Percentiles rank a stretch among this genome's conserved stretches.
These are phyloP conservation scores for Diadophis punctatus DNA, from an alignment of 2,113 vertebrate species.

Conservation along the genomic window DNA sequence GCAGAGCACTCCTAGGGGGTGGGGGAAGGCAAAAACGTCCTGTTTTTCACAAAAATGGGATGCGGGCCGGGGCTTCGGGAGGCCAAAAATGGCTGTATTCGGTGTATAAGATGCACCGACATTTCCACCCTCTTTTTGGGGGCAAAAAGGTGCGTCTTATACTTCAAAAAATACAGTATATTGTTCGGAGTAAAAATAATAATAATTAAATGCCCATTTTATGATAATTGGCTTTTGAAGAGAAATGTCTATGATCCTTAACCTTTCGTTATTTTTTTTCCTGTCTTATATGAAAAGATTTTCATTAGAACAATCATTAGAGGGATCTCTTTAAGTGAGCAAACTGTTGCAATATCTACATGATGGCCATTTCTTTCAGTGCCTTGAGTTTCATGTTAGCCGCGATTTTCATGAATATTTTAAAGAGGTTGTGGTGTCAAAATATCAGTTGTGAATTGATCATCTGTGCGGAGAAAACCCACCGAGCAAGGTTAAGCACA, in stretches of 20 bases:
- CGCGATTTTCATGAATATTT: not conserved
- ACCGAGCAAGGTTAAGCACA: slow-evolving; percentile 23
- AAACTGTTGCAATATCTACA: not conserved
- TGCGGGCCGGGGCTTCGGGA: no score
- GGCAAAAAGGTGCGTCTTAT: no score
- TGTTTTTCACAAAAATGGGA: no score
- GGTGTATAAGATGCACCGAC: no score
- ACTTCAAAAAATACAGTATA: no score
- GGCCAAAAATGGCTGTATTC: no score
- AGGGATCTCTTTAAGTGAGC: not conserved
- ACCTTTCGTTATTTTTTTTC: not conserved
- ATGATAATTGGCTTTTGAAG: not conserved
- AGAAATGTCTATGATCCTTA: not conserved
- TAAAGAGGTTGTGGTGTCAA: not conserved
- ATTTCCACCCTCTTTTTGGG: no score
- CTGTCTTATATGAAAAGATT: slow-evolving; percentile 16
- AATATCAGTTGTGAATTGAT: not conserved
- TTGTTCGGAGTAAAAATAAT: slow-evolving; percentile 9
- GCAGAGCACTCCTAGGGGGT: no score
- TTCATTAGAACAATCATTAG: not conserved
- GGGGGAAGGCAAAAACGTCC: no score
- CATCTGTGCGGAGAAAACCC: not conserved
- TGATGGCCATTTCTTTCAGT: not conserved
- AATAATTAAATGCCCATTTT: not conserved
- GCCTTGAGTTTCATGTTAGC: fast-evolving